Evolutionary conservation across 2,797 vertebrate genomes (phyloP).

Genomic region (Scleropages formosus): DNA sequence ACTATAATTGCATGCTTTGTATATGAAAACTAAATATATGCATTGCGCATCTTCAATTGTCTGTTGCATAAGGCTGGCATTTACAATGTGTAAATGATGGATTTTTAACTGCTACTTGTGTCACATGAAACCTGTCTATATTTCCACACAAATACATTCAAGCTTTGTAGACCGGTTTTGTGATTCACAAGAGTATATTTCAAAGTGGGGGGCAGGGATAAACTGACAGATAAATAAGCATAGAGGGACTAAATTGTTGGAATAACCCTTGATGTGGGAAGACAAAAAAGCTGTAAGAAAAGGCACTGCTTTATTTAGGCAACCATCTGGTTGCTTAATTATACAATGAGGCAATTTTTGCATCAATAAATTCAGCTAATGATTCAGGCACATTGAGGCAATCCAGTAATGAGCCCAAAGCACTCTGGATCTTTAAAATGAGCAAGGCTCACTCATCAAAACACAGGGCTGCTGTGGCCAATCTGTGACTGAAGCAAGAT

Average conservation of each 20-base stretch:
- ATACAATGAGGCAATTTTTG: constrained; percentile 49
- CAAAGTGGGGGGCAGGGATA: too few species aligned
- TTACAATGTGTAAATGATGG: too few species aligned
- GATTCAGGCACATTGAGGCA: constrained; percentile 42
- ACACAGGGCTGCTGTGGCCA: constrained; percentile 37
- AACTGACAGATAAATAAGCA: not conserved
- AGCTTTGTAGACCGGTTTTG: too few species aligned
- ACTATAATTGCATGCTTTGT: too few species aligned
- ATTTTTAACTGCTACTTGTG: too few species aligned
- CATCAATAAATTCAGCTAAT: constrained; percentile 46
- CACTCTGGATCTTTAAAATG: constrained; percentile 49
- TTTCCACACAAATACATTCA: too few species aligned
- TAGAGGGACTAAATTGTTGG: not conserved
- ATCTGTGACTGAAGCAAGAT: constrained; percentile 26
- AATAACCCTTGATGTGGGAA: constrained; percentile 31
- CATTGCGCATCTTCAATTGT: too few species aligned
- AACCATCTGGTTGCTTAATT: constrained; percentile 56
- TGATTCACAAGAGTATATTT: too few species aligned
- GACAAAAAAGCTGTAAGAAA: constrained; percentile 50
- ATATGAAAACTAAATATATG: too few species aligned
- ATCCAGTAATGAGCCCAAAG: constrained; percentile 45
- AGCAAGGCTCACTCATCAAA: constrained; percentile 44
- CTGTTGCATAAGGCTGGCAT: too few species aligned
- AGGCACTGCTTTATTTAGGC: constrained; percentile 33
- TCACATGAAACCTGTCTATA: too few species aligned